A percentile compares a stretch with the other conserved stretches of the same genome.
Evolutionary conservation across 2,797 vertebrate species (phyloP).

Genomic region (Sebastiscus tertius): DNA sequence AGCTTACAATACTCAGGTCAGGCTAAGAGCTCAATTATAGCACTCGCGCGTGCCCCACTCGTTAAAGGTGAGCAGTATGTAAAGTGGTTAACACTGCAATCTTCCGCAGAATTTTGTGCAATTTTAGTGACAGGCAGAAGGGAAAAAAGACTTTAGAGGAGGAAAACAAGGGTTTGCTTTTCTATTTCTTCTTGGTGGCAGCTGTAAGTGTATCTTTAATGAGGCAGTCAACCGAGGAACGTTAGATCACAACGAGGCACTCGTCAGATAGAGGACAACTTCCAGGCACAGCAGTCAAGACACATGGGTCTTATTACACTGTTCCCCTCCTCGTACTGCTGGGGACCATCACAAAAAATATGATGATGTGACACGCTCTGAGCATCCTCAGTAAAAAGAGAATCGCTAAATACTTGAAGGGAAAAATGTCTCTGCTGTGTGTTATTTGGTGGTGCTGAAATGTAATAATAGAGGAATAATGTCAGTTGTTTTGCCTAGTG

Average conservation of each 20-base stretch:
- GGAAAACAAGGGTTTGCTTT: conserved; percentile 2
- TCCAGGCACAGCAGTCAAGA: conserved; percentile 44
- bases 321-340: conserved; percentile 2
- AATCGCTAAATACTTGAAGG: conserved; percentile 29
- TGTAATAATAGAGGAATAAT: conserved; percentile 5
- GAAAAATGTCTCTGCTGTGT: not conserved
- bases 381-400: conserved; percentile 21
- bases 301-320: conserved; percentile 45
- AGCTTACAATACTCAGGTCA: conserved; percentile 46
- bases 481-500: not conserved
- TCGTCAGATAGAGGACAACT: conserved; percentile 39
- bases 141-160: not conserved
- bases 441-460: not conserved
- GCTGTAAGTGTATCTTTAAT: conserved; percentile 60
- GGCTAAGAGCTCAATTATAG: conserved; percentile 70
- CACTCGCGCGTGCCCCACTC: conserved; percentile 19
- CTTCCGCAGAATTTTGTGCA: conserved; percentile 5
- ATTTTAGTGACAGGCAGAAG: conserved; percentile 36
- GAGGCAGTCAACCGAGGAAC: conserved; percentile 39
- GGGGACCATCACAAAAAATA: conserved; percentile 22
- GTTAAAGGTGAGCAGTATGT: conserved; percentile 57
- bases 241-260: conserved; percentile 42
- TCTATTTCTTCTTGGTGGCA: conserved; percentile 1
- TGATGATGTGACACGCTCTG: conserved; percentile 23
- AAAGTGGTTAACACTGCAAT: conserved; percentile 45